Percentiles rank a stretch among this genome's conserved stretches.
These are phyloP conservation scores for Erinaceus europaeus DNA, from an alignment of 2,113 vertebrate genomes.

Conservation along the genomic window DNA sequence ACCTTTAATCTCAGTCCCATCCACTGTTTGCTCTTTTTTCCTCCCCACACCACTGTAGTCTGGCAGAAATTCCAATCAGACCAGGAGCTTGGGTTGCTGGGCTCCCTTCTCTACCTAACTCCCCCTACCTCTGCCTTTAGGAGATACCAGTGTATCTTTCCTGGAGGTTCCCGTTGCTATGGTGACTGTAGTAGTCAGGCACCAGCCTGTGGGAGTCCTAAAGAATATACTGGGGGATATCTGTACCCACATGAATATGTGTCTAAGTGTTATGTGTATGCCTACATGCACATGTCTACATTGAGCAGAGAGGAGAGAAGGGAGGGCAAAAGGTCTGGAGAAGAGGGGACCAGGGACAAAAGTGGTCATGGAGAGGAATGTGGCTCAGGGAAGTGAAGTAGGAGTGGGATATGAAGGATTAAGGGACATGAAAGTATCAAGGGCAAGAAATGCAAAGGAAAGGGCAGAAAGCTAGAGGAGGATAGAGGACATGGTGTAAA, in stretches of 20 bases:
- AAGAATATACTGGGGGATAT: slow-evolving; percentile 26
- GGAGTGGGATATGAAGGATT: slow-evolving; percentile 49
- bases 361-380: background rate
- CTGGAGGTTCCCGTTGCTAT: slow-evolving; percentile 67
- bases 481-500: background rate
- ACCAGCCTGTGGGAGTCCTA: slow-evolving; percentile 51
- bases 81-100: slow-evolving; percentile 26
- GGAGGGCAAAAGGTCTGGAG: slow-evolving; percentile 42
- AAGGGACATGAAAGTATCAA: background rate
- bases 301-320: slow-evolving; percentile 27
- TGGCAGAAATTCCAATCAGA: slow-evolving; percentile 32
- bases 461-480: background rate
- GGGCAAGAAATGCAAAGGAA: background rate
- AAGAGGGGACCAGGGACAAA: slow-evolving; percentile 71
- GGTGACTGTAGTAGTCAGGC: slow-evolving; percentile 70
- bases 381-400: slow-evolving; percentile 40
- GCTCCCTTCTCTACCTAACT: slow-evolving; percentile 10
- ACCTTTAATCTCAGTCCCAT: background rate
- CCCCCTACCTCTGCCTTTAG: slow-evolving; percentile 24
- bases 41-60: background rate
- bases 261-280: background rate
- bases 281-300: background rate
- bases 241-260: background rate
- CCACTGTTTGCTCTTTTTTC: background rate
- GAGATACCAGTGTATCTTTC: slow-evolving; percentile 61